Percentiles rank a stretch among this genome's conserved stretches.
phyloP scores from a whole-genome alignment of 2,113 vertebrate genomes.

The Heteronetta atricapilla region DNA sequence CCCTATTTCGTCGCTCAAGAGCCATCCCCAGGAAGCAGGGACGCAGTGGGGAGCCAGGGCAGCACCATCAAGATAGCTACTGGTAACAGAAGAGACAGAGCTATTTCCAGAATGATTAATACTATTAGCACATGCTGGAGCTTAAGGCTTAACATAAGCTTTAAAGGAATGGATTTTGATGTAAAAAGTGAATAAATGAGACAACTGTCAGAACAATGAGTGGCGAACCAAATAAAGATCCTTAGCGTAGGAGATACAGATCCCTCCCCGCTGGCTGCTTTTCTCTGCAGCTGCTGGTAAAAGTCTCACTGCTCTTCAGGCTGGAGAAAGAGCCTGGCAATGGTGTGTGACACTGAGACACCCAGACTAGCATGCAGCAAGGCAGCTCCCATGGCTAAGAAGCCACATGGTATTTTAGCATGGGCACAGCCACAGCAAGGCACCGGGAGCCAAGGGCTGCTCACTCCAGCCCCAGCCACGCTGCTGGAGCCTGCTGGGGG shows the following conservation, averaged over 20 bases:
- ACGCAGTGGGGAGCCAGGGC: background rate
- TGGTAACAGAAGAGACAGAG: constrained; percentile 40
- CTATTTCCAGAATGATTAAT: constrained; percentile 67
- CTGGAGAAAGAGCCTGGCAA: background rate
- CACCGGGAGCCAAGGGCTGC: background rate
- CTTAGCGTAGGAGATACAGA: background rate
- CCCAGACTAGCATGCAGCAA: background rate
- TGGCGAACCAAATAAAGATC: constrained; percentile 32
- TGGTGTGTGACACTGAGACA: background rate
- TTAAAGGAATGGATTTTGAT: constrained; percentile 55
- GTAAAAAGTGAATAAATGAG: constrained; percentile 67
- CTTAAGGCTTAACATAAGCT: constrained; percentile 52
- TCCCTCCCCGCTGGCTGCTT: constrained; percentile 12
- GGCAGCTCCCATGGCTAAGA: background rate
- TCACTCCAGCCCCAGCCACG: background rate
- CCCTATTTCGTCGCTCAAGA: background rate
- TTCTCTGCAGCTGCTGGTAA: constrained; percentile 19
- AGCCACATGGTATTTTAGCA: background rate
- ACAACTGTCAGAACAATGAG: constrained; percentile 63
- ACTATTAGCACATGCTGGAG: constrained; percentile 55
- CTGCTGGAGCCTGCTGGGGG: background rate
- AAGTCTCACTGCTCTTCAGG: constrained; percentile 4
- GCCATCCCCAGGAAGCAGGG: background rate
- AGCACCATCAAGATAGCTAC: background rate
- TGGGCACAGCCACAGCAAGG: background rate